Conservation (phyloP, 2,113 vertebrate species). For the western clawed frog (Xenopus tropicalis) region DNA sequence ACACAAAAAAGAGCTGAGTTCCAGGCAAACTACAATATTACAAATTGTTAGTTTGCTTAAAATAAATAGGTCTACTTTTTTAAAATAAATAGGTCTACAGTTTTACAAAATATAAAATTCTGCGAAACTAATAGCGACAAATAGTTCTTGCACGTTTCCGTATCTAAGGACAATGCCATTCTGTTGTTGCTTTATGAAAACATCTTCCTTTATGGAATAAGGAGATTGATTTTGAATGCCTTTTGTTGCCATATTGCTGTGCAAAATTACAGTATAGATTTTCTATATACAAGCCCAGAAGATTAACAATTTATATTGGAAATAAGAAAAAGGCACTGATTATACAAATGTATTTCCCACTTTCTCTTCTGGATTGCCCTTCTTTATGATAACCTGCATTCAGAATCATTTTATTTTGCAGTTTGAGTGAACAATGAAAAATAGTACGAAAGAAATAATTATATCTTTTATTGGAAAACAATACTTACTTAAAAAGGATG, state of each 20-base stretch:
- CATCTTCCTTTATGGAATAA: constrained; percentile 25
- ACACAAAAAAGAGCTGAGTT: too few relatives aligned
- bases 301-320: constrained; percentile 19
- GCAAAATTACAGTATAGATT: constrained; percentile 39
- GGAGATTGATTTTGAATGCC: constrained; percentile 13
- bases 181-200: constrained; percentile 24
- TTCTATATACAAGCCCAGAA: constrained; percentile 27
- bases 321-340: constrained; percentile 38
- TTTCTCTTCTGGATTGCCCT: constrained; percentile 14
- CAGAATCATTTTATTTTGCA: constrained; percentile 25
- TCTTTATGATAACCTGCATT: constrained; percentile 36
- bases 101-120: not conserved
- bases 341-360: constrained; percentile 27
- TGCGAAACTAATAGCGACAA: not conserved
- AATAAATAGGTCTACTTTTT: not conserved
- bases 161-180: constrained; percentile 8
- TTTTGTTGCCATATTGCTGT: constrained; percentile 21
- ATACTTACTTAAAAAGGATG: constrained; percentile 9
- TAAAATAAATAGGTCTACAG: not conserved
- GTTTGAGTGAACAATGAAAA: constrained; percentile 11
- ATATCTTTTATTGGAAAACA: constrained; percentile 28
- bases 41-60: too few relatives aligned
- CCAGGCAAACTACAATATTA: too few relatives aligned
- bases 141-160: not conserved
- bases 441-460: constrained; percentile 14